These are phyloP conservation scores for Folsomia manolachei DNA, from an alignment of 2,888 invertebrate species.

Conservation along the genomic window DNA sequence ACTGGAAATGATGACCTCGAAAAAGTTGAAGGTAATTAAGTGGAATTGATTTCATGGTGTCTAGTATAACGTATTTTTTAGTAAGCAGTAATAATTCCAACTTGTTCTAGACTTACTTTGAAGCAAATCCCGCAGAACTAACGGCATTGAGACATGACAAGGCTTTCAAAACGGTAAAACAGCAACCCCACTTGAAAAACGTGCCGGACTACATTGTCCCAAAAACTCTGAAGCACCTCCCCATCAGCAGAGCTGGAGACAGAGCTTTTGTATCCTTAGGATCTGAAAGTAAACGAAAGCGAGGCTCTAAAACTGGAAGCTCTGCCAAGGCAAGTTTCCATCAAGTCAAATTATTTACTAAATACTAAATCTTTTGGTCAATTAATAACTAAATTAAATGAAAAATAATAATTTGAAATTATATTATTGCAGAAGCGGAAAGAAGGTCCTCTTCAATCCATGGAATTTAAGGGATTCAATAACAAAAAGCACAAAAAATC, in stretches of 20 bases:
- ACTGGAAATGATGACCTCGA: slow-evolving; percentile 84
- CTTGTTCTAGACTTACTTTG: slow-evolving; percentile 81
- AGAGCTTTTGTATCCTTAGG: too few relatives aligned
- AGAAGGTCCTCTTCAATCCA: slow-evolving; percentile 66
- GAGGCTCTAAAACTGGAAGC: too few relatives aligned
- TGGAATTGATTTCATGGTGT: neutral
- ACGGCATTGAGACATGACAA: slow-evolving; percentile 81
- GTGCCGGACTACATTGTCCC: slow-evolving; percentile 92
- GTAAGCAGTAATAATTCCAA: too few relatives aligned
- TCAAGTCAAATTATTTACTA: too few relatives aligned
- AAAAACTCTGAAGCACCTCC: slow-evolving; percentile 67
- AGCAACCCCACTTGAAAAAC: slow-evolving; percentile 80
- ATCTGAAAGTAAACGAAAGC: too few relatives aligned
- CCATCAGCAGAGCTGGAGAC: slow-evolving; percentile 54
- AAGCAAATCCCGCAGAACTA: slow-evolving; percentile 84
- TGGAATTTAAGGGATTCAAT: slow-evolving; percentile 62
- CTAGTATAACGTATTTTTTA: slow-evolving; percentile 6
- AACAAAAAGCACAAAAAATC: slow-evolving; percentile 53
- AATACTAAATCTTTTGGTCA: too few relatives aligned
- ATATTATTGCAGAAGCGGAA: slow-evolving; percentile 61
- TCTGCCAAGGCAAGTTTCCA: too few relatives aligned
- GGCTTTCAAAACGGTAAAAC: slow-evolving; percentile 76
- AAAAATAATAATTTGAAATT: slow-evolving; percentile 27
- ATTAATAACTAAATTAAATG: neutral
- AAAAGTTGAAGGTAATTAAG: slow-evolving; percentile 71